Conservation (phyloP, 2,113 vertebrate genomes). For the Podarcis raffonei region DNA sequence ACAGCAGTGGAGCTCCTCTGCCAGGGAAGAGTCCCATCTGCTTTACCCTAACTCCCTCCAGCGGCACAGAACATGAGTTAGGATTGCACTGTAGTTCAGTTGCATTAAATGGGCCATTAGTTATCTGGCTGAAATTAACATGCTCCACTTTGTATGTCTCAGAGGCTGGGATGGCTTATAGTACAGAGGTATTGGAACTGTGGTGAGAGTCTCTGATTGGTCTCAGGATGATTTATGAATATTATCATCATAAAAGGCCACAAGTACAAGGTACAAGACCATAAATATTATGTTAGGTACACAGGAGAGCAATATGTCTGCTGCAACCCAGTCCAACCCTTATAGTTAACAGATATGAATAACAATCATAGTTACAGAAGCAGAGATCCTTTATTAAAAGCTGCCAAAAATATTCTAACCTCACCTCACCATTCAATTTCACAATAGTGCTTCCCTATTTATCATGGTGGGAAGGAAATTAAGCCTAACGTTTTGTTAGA, state of each 20-base stretch:
- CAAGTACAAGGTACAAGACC: constrained; percentile 62
- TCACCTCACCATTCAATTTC: neutral
- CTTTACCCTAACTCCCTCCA: too few relatives aligned
- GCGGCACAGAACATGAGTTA: too few relatives aligned
- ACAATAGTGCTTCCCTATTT: neutral
- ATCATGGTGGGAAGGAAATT: neutral
- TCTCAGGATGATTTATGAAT: constrained; percentile 37
- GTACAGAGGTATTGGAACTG: neutral
- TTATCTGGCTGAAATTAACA: too few relatives aligned
- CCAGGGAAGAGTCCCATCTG: too few relatives aligned
- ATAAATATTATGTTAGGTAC: constrained; percentile 16
- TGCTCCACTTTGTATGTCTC: too few relatives aligned
- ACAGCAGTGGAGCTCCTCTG: too few relatives aligned
- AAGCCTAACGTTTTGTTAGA: neutral
- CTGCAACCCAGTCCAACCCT: neutral
- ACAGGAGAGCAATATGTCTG: neutral
- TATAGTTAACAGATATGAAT: neutral
- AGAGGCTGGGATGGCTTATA: too few relatives aligned
- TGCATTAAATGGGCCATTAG: too few relatives aligned
- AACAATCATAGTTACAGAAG: constrained; percentile 29
- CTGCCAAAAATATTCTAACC: neutral
- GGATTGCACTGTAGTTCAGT: too few relatives aligned
- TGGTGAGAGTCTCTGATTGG: neutral
- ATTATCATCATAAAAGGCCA: constrained; percentile 45
- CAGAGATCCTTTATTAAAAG: constrained; percentile 3